phyloP scores from a whole-genome alignment of 1,140 invertebrate genomes.

The Bombus superbus region DNA sequence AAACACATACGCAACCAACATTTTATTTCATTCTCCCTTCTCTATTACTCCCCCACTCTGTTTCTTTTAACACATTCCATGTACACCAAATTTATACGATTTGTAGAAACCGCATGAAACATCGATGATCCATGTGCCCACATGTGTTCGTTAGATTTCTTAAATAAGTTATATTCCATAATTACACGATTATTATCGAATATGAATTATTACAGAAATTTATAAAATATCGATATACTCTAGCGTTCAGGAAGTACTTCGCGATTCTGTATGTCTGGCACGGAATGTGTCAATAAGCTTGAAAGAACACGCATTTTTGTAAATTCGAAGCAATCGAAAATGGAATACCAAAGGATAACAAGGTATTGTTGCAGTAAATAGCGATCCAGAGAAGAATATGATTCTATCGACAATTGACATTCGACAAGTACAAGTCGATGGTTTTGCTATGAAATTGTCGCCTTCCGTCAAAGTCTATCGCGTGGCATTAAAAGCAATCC shows the following conservation, averaged over 20 bases:
- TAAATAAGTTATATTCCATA: background rate
- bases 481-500: constrained; percentile 27
- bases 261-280: no score
- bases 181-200: background rate
- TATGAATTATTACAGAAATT: background rate
- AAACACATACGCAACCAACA: constrained; percentile 18
- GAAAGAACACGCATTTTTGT: background rate
- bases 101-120: background rate
- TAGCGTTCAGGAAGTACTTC: no score
- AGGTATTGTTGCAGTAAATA: no score
- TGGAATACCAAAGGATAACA: no score
- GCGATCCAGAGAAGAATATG: background rate
- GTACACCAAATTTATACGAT: background rate
- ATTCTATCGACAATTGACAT: background rate
- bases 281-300: background rate
- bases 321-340: background rate
- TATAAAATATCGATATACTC: background rate
- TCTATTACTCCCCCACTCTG: background rate
- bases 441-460: background rate
- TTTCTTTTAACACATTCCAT: background rate
- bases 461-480: constrained; percentile 12
- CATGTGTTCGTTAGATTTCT: background rate
- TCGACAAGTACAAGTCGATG: background rate
- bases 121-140: background rate
- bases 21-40: background rate